Conservation (phyloP, 2,888 invertebrate genomes). For the Drosophila meridionalis region DNA sequence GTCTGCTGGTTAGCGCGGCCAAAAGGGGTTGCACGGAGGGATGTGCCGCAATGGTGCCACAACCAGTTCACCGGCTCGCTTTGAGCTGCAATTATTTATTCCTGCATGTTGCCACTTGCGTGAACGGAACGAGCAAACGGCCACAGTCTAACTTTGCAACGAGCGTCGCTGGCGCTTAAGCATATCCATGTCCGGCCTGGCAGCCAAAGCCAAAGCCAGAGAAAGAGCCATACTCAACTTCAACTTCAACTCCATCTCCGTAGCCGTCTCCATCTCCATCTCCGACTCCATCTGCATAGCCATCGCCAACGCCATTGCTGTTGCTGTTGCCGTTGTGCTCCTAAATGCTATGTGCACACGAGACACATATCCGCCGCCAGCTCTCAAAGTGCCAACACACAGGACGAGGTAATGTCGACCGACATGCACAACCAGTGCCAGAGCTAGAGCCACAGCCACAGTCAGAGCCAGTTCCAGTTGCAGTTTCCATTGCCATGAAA, state of each 20-base stretch:
- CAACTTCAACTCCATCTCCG: slow-evolving; percentile 13
- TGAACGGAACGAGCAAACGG: slow-evolving; percentile 51
- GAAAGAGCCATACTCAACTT: slow-evolving; percentile 4
- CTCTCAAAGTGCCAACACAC: slow-evolving; percentile 11
- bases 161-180: slow-evolving; percentile 74
- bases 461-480: slow-evolving; percentile 1
- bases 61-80: slow-evolving; percentile 79
- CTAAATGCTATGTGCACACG: slow-evolving; percentile 58
- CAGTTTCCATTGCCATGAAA: slow-evolving; percentile 13
- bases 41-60: slow-evolving; percentile 68
- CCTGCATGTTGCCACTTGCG: slow-evolving; percentile 60
- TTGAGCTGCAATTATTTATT: slow-evolving; percentile 78
- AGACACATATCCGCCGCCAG: slow-evolving; percentile 57
- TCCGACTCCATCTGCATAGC: slow-evolving; percentile 18
- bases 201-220: slow-evolving; percentile 6
- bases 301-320: slow-evolving; percentile 9
- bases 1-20: slow-evolving; percentile 34
- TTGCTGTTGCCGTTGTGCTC: slow-evolving; percentile 19
- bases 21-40: slow-evolving; percentile 10
- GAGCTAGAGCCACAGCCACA: slow-evolving; percentile 3
- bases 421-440: slow-evolving; percentile 61
- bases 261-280: slow-evolving; percentile 20
- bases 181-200: slow-evolving; percentile 77
- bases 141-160: slow-evolving; percentile 31
- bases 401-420: slow-evolving; percentile 63